Evolutionary conservation across 1,140 invertebrate species (phyloP).

Genomic region (Diorhabda carinulata): DNA sequence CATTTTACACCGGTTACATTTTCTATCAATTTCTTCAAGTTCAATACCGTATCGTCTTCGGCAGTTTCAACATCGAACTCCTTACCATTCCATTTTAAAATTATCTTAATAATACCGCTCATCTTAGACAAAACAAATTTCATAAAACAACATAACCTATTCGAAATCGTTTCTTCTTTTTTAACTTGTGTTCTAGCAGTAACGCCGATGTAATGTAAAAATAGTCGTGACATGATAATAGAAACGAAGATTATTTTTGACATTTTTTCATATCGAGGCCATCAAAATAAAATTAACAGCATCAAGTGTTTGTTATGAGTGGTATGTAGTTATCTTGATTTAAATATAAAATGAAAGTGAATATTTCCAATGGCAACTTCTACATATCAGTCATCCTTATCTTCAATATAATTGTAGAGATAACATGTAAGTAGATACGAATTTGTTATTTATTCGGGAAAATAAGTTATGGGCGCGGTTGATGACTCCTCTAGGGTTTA

Average conservation of each 20-base stretch:
- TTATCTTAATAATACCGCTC: conserved; percentile 8
- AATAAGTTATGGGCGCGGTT: neutral
- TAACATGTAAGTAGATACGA: neutral
- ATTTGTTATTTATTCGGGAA: neutral
- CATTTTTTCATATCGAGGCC: too few species aligned
- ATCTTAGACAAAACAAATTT: neutral
- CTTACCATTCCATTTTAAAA: conserved; percentile 86
- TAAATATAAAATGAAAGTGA: neutral
- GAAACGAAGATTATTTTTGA: too few species aligned
- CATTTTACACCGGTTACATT: conserved; percentile 78
- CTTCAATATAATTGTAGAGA: neutral
- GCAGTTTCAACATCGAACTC: conserved; percentile 72
- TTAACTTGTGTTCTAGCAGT: too few species aligned
- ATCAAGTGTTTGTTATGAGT: conserved; percentile 1
- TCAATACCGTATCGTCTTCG: conserved; percentile 68
- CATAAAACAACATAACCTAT: neutral
- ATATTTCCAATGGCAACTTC: neutral
- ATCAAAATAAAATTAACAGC: too few species aligned
- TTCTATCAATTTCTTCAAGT: conserved; percentile 76
- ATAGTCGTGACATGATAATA: too few species aligned
- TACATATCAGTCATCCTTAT: neutral
- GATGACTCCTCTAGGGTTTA: neutral
- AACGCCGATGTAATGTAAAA: too few species aligned
- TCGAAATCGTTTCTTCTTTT: too few species aligned
- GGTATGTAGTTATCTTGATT: neutral